phyloP scores from a whole-genome alignment of 64 coral and sea anemone genomes.

The Montipora capricornis region DNA sequence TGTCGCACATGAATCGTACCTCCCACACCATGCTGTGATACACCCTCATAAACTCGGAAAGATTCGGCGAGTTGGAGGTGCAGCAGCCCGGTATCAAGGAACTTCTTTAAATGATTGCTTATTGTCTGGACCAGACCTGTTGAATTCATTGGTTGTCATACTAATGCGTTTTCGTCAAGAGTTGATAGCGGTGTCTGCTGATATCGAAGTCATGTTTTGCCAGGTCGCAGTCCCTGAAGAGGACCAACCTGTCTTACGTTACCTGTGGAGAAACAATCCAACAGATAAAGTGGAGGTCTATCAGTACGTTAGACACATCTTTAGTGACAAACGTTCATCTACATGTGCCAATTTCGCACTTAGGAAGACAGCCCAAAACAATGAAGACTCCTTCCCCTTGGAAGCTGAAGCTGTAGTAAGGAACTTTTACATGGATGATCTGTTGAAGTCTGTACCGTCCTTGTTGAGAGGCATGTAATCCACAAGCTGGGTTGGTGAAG shows the following conservation, averaged over 20 bases:
- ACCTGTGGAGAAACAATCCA: constrained; percentile 3
- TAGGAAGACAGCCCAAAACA: too few species aligned
- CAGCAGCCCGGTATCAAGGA: constrained; percentile 14
- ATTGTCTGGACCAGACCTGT: neutral
- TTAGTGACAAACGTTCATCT: too few species aligned
- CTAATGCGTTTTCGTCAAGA: constrained; percentile 30
- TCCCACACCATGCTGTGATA: neutral
- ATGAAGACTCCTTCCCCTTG: too few species aligned
- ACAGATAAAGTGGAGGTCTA: too few species aligned
- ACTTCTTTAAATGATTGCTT: constrained; percentile 1
- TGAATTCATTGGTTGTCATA: constrained; percentile 6
- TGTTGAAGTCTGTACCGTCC: constrained; percentile 13
- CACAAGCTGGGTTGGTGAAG: too few species aligned
- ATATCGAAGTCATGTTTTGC: constrained; percentile 14
- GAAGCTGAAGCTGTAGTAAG: neutral
- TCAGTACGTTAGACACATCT: too few species aligned
- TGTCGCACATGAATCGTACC: neutral
- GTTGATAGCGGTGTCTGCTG: neutral
- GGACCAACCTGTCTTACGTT: neutral
- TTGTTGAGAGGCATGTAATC: too few species aligned
- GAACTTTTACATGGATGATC: neutral
- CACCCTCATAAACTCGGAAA: neutral
- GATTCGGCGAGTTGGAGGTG: neutral
- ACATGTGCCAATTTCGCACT: too few species aligned
- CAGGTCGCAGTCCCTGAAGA: constrained; percentile 7